Base-by-base conservation (phyloP, 2,888 invertebrate species). In the Micoletzkya japonica region DNA sequence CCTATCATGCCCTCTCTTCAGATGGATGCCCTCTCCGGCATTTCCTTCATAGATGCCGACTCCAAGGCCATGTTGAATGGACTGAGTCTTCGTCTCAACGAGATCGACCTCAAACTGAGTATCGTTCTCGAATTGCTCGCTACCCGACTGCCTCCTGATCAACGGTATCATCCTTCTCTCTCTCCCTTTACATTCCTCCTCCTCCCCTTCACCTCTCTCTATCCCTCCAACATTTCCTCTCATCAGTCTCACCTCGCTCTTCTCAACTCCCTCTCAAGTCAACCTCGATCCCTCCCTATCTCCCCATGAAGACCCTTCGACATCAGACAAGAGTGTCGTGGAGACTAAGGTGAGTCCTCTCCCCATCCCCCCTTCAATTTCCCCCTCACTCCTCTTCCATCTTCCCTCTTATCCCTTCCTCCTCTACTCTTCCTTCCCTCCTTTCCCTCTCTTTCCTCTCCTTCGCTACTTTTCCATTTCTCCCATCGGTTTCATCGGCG, bases 31-130 rank as follows among this genome's bases (percentile, higher is more conserved):
- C 44, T 67, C n/a, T 6, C 14, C 24, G 67, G 67, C 26, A 54
- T 67, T 3, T 56, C 67, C 3, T 78, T 80, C 73, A 72, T 82
- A 56, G 83, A 83, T 60, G 73, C 77, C 34, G 83, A 84, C 52
- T 76, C 79, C 20, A 81, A 81, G 70, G 64, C 76, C 2, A 74
- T 83, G 59, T 71, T 85, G 36, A 82, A 76, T 63, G 76, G 76
- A 20, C 76, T 85, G 68, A 81, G 77, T 72, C 73, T 75, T 0
- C 76, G 82, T 20, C 70, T 85, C 30, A 81, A 81, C 63, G 84
- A 84, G 58, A 81, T 85, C 69, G 85, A 85, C 71, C 76, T 80
- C 30, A 84, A 84, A 72, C 70, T 84, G 71, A 74, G 75, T 36
- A 75, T 82, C 49, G 77, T 83, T 7, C 57, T 81, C 54, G 82